Conservation (phyloP, 2,113 vertebrate genomes). For the Furnarius figulus region DNA sequence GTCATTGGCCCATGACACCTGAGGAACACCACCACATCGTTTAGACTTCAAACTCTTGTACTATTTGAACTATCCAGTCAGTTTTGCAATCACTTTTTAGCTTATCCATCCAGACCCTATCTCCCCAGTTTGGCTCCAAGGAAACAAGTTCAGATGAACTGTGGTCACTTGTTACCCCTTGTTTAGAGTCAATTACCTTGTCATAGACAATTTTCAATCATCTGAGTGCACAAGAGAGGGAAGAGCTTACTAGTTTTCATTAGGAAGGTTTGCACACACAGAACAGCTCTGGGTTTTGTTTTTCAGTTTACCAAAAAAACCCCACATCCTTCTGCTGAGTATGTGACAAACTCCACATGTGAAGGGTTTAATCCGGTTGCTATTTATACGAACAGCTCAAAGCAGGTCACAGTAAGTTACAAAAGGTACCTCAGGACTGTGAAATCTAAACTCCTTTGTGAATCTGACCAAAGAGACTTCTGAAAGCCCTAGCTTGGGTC, state of each 20-base stretch:
- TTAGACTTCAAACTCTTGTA: background rate
- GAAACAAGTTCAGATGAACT: background rate
- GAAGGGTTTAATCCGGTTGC: background rate
- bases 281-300: background rate
- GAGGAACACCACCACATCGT: background rate
- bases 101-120: background rate
- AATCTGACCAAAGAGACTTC: background rate
- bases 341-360: background rate
- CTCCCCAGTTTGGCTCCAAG: background rate
- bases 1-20: background rate
- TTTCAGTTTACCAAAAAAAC: background rate
- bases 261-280: background rate
- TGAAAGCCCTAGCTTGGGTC: background rate
- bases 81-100: background rate
- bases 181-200: background rate
- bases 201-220: background rate
- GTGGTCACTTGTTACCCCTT: fast-evolving
- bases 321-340: background rate
- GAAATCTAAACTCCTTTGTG: constrained; percentile 1
- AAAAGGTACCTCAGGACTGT: background rate
- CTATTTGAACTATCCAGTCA: background rate
- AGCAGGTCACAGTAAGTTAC: background rate
- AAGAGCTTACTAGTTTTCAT: fast-evolving
- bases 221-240: background rate
- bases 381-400: background rate